A percentile compares a stretch with the other conserved stretches of the same genome.
Conservation (phyloP, 2,888 invertebrate genomes). For the Empis livida region DNA sequence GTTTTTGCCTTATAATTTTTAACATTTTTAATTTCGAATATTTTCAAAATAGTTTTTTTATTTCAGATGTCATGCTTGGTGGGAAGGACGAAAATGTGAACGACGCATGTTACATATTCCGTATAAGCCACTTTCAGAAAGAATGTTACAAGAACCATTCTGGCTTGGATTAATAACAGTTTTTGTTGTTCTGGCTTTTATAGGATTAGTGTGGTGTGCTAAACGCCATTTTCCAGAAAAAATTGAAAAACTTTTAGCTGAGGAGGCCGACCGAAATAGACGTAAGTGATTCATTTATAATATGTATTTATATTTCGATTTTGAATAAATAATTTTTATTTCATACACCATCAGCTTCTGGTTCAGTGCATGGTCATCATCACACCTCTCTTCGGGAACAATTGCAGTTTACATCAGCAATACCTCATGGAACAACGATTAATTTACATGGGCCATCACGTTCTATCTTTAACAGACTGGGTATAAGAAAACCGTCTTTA, state of each 20-base stretch:
- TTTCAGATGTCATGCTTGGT: slow-evolving; percentile 58
- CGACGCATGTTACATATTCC: slow-evolving; percentile 53
- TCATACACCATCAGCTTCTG: slow-evolving; percentile 19
- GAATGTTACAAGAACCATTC: slow-evolving; percentile 78
- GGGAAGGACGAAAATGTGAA: slow-evolving; percentile 60
- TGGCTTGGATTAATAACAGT: slow-evolving; percentile 82
- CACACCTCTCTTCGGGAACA: slow-evolving; percentile 49
- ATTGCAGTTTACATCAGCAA: slow-evolving; percentile 39
- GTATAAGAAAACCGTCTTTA: slow-evolving; percentile 79
- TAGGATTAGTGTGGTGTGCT: slow-evolving; percentile 72
- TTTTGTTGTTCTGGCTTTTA: slow-evolving; percentile 61
- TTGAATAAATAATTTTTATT: background rate
- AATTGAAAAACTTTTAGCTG: slow-evolving; percentile 67
- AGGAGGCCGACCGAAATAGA: slow-evolving; percentile 62
- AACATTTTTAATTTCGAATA: background rate
- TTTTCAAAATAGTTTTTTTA: background rate
- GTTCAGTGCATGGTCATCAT: slow-evolving; percentile 29
- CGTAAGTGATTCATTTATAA: slow-evolving; percentile 49
- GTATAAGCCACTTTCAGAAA: slow-evolving; percentile 58
- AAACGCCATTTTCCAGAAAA: slow-evolving; percentile 77
- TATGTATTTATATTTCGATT: background rate
- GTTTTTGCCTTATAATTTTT: too few species aligned
- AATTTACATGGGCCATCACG: slow-evolving; percentile 44
- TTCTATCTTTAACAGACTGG: slow-evolving; percentile 68
- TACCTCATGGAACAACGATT: slow-evolving; percentile 36